Conservation (phyloP, 2,113 vertebrate species). For the Xerus inauris region DNA sequence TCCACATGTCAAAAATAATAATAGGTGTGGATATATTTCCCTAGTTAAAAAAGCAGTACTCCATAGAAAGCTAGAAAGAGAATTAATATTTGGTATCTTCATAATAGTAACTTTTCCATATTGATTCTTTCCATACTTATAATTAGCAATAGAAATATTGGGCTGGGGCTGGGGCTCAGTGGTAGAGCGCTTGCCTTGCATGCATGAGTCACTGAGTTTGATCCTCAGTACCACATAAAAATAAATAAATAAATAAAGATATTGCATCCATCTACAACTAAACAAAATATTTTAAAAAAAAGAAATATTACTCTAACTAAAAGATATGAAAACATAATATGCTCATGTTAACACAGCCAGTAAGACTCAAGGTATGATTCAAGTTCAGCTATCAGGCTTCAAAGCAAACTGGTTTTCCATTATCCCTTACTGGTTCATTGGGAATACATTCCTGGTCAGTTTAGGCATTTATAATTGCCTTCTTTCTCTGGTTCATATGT, state of each 20-base stretch:
- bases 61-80: not conserved
- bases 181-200: no score
- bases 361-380: not conserved
- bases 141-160: constrained; percentile 20
- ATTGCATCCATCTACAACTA: no score
- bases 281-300: no score
- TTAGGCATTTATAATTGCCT: not conserved
- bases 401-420: not conserved
- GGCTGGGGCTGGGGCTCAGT: no score
- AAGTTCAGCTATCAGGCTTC: not conserved
- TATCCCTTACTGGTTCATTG: accelerated
- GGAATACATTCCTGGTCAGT: not conserved
- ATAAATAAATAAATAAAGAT: no score
- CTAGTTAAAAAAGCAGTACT: not conserved
- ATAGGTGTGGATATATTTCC: not conserved
- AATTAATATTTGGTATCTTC: not conserved
- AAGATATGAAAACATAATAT: not conserved
- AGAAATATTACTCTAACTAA: not conserved
- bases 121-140: not conserved
- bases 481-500: not conserved
- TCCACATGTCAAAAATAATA: constrained; percentile 17
- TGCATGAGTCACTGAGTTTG: no score
- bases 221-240: no score
- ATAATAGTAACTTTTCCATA: not conserved
- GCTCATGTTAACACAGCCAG: not conserved